Conservation (phyloP, 2,113 vertebrate genomes). For the Anseranas semipalmata region DNA sequence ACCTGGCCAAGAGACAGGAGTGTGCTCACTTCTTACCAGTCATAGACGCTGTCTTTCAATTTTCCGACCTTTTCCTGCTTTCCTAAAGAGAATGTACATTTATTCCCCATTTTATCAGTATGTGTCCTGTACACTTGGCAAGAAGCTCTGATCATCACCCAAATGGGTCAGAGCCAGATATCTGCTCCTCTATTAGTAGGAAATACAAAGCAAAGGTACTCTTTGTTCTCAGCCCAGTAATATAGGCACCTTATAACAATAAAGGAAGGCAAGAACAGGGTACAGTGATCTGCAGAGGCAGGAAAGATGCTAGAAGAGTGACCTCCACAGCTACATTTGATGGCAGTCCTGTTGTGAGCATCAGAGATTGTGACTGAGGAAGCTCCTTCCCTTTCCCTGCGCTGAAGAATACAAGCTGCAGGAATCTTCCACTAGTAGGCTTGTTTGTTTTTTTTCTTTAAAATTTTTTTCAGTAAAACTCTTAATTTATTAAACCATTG, state of each 20-base stretch:
- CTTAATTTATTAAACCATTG: background rate
- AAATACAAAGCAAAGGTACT: background rate
- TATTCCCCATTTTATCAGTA: background rate
- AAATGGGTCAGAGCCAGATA: background rate
- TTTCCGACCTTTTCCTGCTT: background rate
- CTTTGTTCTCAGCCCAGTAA: background rate
- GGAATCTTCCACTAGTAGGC: background rate
- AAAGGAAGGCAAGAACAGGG: background rate
- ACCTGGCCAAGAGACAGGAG: background rate
- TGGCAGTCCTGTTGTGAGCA: background rate
- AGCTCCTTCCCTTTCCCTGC: background rate
- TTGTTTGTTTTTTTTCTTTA: background rate
- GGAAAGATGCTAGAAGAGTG: background rate
- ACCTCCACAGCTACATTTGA: background rate
- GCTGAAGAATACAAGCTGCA: background rate
- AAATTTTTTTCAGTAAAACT: background rate
- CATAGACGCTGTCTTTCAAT: background rate
- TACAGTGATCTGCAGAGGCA: fast-evolving
- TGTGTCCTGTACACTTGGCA: background rate
- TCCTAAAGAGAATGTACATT: fast-evolving
- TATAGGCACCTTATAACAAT: fast-evolving
- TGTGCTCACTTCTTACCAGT: background rate
- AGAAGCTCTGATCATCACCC: background rate
- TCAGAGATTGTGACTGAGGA: background rate
- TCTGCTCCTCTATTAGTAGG: background rate